phyloP scores from a whole-genome alignment of 2,113 vertebrate genomes.

The Gulo gulo region DNA sequence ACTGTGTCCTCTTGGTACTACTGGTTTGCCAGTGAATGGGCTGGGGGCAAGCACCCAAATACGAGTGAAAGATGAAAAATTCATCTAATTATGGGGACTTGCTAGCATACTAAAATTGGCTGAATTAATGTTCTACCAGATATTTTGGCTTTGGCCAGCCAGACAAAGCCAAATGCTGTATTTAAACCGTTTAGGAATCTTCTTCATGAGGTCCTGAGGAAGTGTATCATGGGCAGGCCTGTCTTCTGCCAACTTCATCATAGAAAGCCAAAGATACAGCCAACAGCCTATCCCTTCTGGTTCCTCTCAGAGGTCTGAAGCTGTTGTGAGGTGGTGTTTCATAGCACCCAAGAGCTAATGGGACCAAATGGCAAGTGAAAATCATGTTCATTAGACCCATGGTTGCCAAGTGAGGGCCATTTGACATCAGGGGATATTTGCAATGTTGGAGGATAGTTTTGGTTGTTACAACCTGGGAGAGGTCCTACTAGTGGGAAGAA shows the following conservation, averaged over 20 bases:
- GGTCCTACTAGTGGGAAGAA: not conserved
- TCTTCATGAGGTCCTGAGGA: not conserved
- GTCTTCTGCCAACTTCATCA: not conserved
- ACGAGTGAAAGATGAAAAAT: not conserved
- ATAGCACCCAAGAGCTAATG: not conserved
- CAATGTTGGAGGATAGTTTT: not conserved
- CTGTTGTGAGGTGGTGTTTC: not conserved
- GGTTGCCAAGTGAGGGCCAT: not conserved
- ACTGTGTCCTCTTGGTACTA: not conserved
- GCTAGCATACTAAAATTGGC: not conserved
- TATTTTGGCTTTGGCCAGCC: not conserved
- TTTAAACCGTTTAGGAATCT: not conserved
- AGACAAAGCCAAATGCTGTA: not conserved
- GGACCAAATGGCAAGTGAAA: not conserved
- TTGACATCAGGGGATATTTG: not conserved
- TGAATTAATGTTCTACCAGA: not conserved
- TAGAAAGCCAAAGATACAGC: not conserved
- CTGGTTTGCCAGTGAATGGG: not conserved
- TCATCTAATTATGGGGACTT: not conserved
- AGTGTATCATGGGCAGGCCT: not conserved
- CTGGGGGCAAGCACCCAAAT: not conserved
- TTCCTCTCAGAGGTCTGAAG: not conserved
- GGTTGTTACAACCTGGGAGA: not conserved
- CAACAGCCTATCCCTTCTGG: not conserved
- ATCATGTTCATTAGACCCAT: not conserved